Conservation (phyloP, 2,113 vertebrate species). For the Tringa solitaria region DNA sequence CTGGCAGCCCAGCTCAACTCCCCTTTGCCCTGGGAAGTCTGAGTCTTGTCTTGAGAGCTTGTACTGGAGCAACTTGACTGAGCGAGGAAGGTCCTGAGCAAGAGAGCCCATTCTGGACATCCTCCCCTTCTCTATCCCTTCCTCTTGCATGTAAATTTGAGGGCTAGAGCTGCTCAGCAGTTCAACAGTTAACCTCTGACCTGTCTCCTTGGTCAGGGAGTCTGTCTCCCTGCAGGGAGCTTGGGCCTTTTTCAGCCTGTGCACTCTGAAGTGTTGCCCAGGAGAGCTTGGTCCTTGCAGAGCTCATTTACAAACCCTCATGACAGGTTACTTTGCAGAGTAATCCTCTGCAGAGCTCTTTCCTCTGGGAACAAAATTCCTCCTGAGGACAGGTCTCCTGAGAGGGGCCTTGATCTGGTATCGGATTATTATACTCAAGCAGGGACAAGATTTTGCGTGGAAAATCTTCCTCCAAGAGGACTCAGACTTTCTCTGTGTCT, state of each 20-base stretch:
- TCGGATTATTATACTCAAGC: neutral
- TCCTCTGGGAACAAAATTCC: neutral
- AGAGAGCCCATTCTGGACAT: neutral
- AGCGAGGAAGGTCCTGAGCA: neutral
- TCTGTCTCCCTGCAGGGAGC: neutral
- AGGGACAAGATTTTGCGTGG: neutral
- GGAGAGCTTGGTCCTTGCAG: neutral
- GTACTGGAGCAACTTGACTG: neutral
- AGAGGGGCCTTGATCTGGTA: neutral
- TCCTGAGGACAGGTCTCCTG: neutral
- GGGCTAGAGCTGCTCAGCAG: neutral
- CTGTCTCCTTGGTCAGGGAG: neutral
- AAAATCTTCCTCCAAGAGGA: neutral
- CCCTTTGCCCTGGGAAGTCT: neutral
- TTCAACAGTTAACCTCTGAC: neutral
- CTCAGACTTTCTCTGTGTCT: neutral
- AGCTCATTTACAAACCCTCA: conserved; percentile 15
- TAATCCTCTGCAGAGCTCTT: neutral
- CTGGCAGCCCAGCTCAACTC: neutral
- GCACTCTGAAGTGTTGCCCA: neutral
- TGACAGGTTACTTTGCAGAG: neutral
- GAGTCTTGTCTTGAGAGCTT: neutral
- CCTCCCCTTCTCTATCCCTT: neutral
- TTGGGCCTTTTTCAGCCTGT: conserved; percentile 2
- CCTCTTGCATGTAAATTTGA: rapidly evolving